phyloP scores from a whole-genome alignment of 2,888 invertebrate genomes.

The Linyphia triangularis region DNA sequence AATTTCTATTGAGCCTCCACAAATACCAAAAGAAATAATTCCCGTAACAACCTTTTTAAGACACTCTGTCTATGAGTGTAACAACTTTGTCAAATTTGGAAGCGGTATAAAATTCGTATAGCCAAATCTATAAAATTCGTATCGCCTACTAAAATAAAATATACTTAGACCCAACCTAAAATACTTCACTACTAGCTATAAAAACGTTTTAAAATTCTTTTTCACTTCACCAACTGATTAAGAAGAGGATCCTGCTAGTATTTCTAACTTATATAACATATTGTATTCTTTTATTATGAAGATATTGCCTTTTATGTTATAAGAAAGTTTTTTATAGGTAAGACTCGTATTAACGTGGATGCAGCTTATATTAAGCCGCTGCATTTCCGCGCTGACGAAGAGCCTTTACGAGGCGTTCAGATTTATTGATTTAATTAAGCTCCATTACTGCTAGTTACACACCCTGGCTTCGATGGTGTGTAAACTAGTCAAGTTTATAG shows the following conservation, averaged over 20 bases:
- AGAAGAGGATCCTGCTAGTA: no score
- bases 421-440: constrained; percentile 44
- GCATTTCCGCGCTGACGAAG: background rate
- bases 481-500: constrained; percentile 7
- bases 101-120: no score
- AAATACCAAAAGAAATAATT: no score
- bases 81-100: no score
- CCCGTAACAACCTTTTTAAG: no score
- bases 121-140: no score
- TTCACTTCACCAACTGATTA: background rate
- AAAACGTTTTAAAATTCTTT: background rate
- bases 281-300: background rate
- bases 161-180: no score
- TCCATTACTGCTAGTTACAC: background rate
- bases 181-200: background rate
- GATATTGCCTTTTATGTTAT: background rate
- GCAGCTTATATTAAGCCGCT: background rate
- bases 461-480: background rate
- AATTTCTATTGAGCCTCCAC: no score
- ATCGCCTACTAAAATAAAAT: no score
- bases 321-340: background rate
- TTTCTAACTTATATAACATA: no score
- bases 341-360: background rate
- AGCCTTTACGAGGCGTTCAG: background rate
- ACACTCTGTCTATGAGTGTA: no score